phyloP scores from a whole-genome alignment of 2,797 vertebrate genomes.

The Tragopan temminckii region DNA sequence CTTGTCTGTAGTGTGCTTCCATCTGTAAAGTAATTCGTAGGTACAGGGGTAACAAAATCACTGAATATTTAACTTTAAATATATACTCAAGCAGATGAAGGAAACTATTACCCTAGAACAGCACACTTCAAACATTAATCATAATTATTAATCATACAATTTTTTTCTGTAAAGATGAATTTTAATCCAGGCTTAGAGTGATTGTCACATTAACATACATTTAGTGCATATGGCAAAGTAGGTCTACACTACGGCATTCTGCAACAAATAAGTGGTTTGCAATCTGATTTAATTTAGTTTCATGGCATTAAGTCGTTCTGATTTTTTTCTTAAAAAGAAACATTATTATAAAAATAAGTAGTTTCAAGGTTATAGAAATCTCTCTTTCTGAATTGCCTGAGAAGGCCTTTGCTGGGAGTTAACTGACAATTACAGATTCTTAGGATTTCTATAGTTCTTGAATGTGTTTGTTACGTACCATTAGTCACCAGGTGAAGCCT shows the following conservation, averaged over 20 bases:
- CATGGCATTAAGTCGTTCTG: slow-evolving; percentile 62
- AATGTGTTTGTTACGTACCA: slow-evolving; percentile 88
- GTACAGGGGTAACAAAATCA: slow-evolving; percentile 41
- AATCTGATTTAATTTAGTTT: slow-evolving; percentile 74
- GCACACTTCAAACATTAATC: slow-evolving; percentile 76
- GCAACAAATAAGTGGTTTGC: slow-evolving; percentile 77
- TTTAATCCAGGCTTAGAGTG: slow-evolving; percentile 65
- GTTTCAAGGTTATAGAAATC: slow-evolving; percentile 73
- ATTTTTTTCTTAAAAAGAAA: slow-evolving; percentile 53
- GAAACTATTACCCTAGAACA: slow-evolving; percentile 70
- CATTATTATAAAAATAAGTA: slow-evolving; percentile 69
- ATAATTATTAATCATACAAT: slow-evolving; percentile 73
- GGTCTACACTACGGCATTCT: slow-evolving; percentile 61
- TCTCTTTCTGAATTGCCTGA: slow-evolving; percentile 76
- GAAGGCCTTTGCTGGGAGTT: slow-evolving; percentile 80
- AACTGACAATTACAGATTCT: slow-evolving; percentile 87
- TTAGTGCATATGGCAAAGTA: slow-evolving; percentile 45
- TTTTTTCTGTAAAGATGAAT: slow-evolving; percentile 63
- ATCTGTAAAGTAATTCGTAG: slow-evolving; percentile 48
- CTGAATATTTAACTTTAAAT: slow-evolving; percentile 76
- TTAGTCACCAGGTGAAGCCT: slow-evolving; percentile 91
- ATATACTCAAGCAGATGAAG: slow-evolving; percentile 68
- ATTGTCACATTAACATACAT: slow-evolving; percentile 64
- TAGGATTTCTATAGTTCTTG: slow-evolving; percentile 83
- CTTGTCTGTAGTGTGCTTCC: slow-evolving; percentile 61